Conservation (phyloP, 1,140 invertebrate genomes). For the Reticulitermes speratus region DNA sequence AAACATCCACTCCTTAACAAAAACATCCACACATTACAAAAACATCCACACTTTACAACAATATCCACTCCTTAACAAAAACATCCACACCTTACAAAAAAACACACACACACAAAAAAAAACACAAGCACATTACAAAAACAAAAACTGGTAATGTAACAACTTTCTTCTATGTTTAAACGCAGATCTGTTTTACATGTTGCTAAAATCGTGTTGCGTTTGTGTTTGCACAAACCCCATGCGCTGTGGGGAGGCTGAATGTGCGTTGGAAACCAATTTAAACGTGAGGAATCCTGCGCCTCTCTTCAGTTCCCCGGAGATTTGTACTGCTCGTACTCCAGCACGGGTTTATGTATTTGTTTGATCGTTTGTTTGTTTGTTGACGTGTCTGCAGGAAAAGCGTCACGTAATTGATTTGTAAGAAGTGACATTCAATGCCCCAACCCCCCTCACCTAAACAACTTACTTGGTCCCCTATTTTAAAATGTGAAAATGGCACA, state of each 20-base stretch:
- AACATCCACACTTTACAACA: too few species aligned
- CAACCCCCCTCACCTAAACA: background rate
- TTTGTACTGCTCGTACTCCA: background rate
- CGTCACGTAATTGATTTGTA: background rate
- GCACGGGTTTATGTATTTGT: background rate
- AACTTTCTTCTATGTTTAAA: too few species aligned
- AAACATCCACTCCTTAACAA: too few species aligned
- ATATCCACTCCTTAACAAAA: too few species aligned
- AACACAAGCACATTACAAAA: too few species aligned
- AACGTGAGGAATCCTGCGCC: background rate
- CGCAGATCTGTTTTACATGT: too few species aligned
- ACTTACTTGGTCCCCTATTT: background rate
- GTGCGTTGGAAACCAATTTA: background rate
- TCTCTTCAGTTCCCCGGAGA: too few species aligned
- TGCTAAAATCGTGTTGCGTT: background rate
- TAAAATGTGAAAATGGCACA: background rate
- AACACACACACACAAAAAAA: too few species aligned
- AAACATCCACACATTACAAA: too few species aligned
- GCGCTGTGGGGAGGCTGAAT: background rate
- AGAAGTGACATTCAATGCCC: background rate
- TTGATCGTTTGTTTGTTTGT: conserved; percentile 1
- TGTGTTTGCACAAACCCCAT: background rate
- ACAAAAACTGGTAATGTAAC: too few species aligned
- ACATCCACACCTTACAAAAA: too few species aligned
- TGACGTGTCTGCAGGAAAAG: background rate